These are phyloP conservation scores for Polydesmus complanatus DNA, from an alignment of 2,888 invertebrate genomes.

Conservation along the genomic window DNA sequence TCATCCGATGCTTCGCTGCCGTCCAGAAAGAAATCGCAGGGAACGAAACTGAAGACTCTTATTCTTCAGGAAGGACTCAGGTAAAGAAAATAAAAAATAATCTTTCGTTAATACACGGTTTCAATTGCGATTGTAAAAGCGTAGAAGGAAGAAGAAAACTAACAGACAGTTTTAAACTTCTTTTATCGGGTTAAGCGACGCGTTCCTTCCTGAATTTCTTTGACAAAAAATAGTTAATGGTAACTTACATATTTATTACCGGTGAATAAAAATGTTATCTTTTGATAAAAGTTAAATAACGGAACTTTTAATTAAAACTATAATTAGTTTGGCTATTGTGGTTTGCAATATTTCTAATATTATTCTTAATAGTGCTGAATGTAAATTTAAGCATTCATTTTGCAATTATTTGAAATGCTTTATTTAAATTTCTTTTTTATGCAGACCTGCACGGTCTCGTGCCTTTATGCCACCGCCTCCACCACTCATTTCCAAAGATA, in stretches of 20 bases:
- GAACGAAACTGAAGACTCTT: conserved; percentile 56
- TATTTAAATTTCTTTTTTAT: not conserved
- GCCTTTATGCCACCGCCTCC: conserved; percentile 11
- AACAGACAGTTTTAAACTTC: too few relatives aligned
- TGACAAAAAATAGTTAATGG: too few relatives aligned
- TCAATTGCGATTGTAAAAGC: too few relatives aligned
- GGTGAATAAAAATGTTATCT: too few relatives aligned
- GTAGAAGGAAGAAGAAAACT: too few relatives aligned
- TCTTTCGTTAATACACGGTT: not conserved
- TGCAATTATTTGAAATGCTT: not conserved
- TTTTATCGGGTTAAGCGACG: not conserved
- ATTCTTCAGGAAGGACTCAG: conserved; percentile 56
- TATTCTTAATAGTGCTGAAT: too few relatives aligned
- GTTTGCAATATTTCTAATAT: too few relatives aligned
- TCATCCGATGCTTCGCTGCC: conserved; percentile 56
- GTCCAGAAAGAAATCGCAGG: conserved; percentile 53
- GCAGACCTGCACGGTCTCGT: conserved; percentile 26
- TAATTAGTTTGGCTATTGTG: too few relatives aligned
- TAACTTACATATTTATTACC: too few relatives aligned
- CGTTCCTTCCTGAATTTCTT: not conserved
- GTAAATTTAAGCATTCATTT: too few relatives aligned
- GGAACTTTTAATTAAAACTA: too few relatives aligned
- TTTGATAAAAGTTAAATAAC: too few relatives aligned
- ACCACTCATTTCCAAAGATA: not conserved
- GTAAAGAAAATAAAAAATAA: conserved; percentile 18